Base-by-base conservation (phyloP, 2,113 vertebrate genomes). In the Petroica traversi region DNA sequence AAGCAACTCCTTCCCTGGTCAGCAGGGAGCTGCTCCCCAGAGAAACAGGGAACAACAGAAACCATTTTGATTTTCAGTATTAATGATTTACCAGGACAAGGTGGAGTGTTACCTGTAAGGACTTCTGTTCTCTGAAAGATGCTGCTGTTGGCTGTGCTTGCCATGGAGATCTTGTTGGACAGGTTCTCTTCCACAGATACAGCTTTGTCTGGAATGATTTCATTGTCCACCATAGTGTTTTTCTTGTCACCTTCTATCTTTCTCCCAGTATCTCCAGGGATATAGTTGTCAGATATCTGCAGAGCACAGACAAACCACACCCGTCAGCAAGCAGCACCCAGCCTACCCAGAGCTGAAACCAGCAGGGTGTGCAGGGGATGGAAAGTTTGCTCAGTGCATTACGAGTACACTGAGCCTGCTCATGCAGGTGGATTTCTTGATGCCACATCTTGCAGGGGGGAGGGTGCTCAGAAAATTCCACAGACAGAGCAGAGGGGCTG, bases 71-170 rank as follows among this genome's bases (percentile, higher is more conserved):
- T 61, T 64, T 79, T 72, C 57, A 82, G 4, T 23, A 89, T 82
- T 75, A 91, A 68, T 64, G 34, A 89, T 92, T 92, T 89, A 40
- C 77, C 59, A 69, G 87, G 61, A 79, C 34, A 63, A 66, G 55
- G 77, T 52, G 58, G 41, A 66, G 2, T 83, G n/a, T 97, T 97
- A 99, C 99, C 99, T 98, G 99, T 99, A 18, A 99, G 98, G 73
- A 99, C 98, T 95, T 99, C 99, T 2, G 98, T 99, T 94, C 98
- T 99, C 92, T 98, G 98, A 49, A 99, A 98, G 97, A 99, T 97
- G 98, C 98, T 97, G 89, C 98, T 97, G 10, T 98, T 98, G 33
- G 96, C 96, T 40, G 99, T 98, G 88, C 99, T 99, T 52, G 99
- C 97, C 98, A 99, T 99, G 49, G 98, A 98, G 73, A 99, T 98